Conservation (phyloP, 2,888 invertebrate genomes). For the Apamea anceps region DNA sequence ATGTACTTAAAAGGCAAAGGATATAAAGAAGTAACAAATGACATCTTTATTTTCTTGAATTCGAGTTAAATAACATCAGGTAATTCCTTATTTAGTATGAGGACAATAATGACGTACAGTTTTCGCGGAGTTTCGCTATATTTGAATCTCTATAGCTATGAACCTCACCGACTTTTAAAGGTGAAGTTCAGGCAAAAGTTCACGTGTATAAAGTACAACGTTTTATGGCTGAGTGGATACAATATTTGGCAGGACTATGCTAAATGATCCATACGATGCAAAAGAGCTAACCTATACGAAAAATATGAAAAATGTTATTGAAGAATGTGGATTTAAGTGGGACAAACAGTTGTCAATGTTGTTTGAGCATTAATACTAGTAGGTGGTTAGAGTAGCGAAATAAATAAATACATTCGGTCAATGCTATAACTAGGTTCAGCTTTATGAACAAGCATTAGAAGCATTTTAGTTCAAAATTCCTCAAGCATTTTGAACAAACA, state of each 20-base stretch:
- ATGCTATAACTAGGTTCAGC: neutral
- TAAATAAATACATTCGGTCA: conserved; percentile 13
- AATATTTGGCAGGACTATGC: conserved; percentile 53
- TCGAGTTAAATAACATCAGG: conserved; percentile 27
- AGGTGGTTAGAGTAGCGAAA: neutral
- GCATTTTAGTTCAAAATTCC: neutral
- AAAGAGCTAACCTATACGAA: conserved; percentile 33
- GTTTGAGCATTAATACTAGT: neutral
- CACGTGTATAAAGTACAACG: conserved; percentile 51
- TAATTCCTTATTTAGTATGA: conserved; percentile 45
- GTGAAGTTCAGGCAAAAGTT: conserved; percentile 68
- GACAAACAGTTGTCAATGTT: conserved; percentile 4
- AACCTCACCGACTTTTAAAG: conserved; percentile 63
- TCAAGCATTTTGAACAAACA: conserved; percentile 10
- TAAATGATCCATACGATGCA: conserved; percentile 43
- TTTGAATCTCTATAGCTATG: conserved; percentile 45
- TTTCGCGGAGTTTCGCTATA: conserved; percentile 32
- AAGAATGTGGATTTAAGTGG: conserved; percentile 1
- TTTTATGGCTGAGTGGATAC: conserved; percentile 42
- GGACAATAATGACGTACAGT: conserved; percentile 29
- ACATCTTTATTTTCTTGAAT: conserved; percentile 18
- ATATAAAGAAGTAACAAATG: conserved; percentile 12
- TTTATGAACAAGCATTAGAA: conserved; percentile 4
- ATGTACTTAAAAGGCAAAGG: conserved; percentile 13
- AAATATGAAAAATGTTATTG: neutral